Percentiles rank a stretch among this genome's conserved stretches.
phyloP scores from a whole-genome alignment of 2,797 vertebrate genomes.

The Aulostomus chinensis region DNA sequence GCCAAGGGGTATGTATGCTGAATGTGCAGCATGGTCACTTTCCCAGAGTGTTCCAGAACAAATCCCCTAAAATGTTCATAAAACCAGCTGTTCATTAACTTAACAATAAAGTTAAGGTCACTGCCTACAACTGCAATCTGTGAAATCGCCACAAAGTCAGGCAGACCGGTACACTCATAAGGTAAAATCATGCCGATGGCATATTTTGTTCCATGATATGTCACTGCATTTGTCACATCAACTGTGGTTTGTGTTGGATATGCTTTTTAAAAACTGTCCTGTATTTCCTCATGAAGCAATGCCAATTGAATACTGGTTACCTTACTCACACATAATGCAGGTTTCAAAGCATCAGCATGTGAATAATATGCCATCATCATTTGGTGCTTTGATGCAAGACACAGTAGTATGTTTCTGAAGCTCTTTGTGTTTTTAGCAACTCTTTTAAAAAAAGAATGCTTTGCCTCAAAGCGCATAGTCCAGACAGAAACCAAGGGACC shows the following conservation, averaged over 20 bases:
- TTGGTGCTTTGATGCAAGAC: slow-evolving; percentile 14
- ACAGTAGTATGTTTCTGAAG: slow-evolving; percentile 14
- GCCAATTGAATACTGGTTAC: slow-evolving; percentile 11
- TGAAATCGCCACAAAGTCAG: slow-evolving; percentile 19
- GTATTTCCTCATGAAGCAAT: slow-evolving; percentile 1
- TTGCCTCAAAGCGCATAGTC: slow-evolving; percentile 5
- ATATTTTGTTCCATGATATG: slow-evolving; percentile 14
- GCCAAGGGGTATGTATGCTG: not conserved
- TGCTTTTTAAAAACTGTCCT: slow-evolving; percentile 6
- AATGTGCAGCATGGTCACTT: no score
- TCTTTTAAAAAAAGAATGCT: no score
- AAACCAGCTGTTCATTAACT: not conserved
- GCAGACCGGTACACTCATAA: slow-evolving; percentile 4
- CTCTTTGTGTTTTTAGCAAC: no score
- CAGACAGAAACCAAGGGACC: slow-evolving; percentile 11
- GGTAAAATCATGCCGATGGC: slow-evolving; percentile 10
- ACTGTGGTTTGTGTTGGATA: slow-evolving; percentile 13
- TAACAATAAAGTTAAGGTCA: slow-evolving; percentile 1
- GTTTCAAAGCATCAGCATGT: no score
- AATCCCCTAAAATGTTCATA: not conserved
- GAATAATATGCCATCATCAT: slow-evolving; percentile 13
- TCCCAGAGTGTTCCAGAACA: not conserved
- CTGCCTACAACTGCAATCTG: slow-evolving; percentile 4
- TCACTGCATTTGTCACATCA: not conserved
- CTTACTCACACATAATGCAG: slow-evolving; percentile 3